A percentile compares a stretch with the other conserved stretches of the same genome.
Evolutionary conservation across 2,888 invertebrate species (phyloP).

Genomic region (Conus canariensis): DNA sequence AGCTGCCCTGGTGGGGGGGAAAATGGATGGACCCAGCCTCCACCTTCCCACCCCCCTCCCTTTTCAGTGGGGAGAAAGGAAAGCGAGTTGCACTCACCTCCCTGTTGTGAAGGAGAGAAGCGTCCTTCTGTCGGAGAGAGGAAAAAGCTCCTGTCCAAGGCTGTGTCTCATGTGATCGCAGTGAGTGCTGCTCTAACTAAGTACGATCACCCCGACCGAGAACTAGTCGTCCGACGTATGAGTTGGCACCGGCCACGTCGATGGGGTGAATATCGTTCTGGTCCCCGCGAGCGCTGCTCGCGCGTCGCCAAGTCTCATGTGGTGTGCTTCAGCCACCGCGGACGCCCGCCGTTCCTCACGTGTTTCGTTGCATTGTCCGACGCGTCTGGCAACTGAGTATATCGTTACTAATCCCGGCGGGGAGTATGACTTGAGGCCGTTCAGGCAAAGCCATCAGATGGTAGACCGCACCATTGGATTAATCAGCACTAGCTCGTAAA

Average conservation of each 20-base stretch:
- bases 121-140: no score
- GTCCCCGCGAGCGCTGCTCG: no score
- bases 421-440: constrained; percentile 83
- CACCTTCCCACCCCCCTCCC: no score
- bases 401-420: constrained; percentile 81
- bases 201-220: constrained; percentile 84
- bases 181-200: constrained; percentile 82
- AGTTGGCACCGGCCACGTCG: constrained; percentile 81
- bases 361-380: constrained; percentile 78
- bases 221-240: constrained; percentile 83
- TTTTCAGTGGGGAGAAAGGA: no score
- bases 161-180: constrained; percentile 76
- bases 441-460: constrained; percentile 78
- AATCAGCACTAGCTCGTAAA: constrained; percentile 84
- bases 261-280: constrained; percentile 67
- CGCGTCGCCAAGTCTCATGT: no score
- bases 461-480: constrained; percentile 84
- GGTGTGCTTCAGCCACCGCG: constrained; percentile 46
- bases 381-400: constrained; percentile 52
- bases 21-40: no score
- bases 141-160: constrained; percentile 5
- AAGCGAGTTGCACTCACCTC: no score
- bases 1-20: no score
- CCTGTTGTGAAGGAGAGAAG: no score
- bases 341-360: constrained; percentile 2